Percentiles rank a stretch among this genome's conserved stretches.
Conservation (phyloP, 2,797 vertebrate species). For the Yasuhikotakia modesta region DNA sequence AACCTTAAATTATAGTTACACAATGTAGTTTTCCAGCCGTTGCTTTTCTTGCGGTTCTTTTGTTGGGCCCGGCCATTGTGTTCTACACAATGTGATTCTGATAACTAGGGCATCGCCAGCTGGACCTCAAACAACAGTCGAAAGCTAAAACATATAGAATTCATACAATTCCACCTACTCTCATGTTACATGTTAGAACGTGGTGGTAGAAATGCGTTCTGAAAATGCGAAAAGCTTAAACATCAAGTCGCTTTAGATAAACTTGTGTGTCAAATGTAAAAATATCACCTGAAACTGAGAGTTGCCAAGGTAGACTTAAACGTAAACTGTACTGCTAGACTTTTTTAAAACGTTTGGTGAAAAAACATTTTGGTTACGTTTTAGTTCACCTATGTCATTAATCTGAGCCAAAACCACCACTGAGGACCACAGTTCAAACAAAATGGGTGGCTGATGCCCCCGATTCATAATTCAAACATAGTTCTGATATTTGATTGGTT, state of each 20-base stretch:
- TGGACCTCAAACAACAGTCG: not conserved
- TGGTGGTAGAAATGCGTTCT: not conserved
- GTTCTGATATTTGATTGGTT: not conserved
- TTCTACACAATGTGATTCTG: not conserved
- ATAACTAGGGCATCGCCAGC: not conserved
- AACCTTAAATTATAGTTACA: not conserved
- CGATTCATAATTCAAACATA: not conserved
- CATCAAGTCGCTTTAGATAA: not conserved
- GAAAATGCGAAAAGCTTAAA: not conserved
- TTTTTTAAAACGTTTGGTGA: not conserved
- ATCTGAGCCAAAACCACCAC: too few relatives aligned
- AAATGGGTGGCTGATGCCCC: too few relatives aligned
- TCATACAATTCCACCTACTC: not conserved
- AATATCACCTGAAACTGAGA: not conserved
- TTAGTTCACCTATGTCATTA: too few relatives aligned
- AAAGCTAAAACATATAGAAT: not conserved
- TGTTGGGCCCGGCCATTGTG: not conserved
- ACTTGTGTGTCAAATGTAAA: not conserved
- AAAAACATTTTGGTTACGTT: not conserved
- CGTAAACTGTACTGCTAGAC: too few relatives aligned
- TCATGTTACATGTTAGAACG: not conserved
- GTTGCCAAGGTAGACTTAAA: too few relatives aligned
- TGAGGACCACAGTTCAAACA: too few relatives aligned
- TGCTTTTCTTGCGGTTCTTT: not conserved
- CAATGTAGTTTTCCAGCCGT: not conserved